A percentile compares a stretch with the other conserved stretches of the same genome.
Evolutionary conservation across 2,113 vertebrate genomes (phyloP).

Genomic region (Heptranchias perlo): DNA sequence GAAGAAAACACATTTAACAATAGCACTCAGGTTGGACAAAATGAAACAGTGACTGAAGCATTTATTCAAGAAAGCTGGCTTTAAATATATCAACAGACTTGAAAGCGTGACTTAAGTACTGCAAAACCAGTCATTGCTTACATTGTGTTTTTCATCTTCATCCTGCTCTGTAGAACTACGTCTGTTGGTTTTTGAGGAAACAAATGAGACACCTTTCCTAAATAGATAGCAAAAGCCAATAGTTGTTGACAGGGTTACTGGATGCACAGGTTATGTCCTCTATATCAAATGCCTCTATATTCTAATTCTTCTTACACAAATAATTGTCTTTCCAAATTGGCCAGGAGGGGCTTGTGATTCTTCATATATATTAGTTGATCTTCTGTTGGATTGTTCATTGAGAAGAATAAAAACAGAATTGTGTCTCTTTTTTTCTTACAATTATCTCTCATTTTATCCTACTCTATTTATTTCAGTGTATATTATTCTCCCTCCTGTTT

Average conservation of each 20-base stretch:
- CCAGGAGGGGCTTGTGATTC: neutral
- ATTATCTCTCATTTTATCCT: neutral
- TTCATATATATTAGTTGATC: neutral
- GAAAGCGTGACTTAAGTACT: neutral
- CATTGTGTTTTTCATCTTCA: neutral
- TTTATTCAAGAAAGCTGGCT: neutral
- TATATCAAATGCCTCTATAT: neutral
- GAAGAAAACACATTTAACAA: neutral
- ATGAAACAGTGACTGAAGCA: neutral
- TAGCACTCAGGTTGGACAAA: neutral
- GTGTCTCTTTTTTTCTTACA: neutral
- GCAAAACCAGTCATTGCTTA: neutral
- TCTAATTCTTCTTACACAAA: neutral
- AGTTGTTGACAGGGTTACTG: neutral
- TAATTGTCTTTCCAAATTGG: neutral
- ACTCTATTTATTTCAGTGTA: neutral
- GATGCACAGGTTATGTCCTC: neutral
- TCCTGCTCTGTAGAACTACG: no score
- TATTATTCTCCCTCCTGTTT: neutral
- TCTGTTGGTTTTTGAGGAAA: neutral
- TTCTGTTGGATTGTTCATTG: neutral
- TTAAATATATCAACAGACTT: neutral
- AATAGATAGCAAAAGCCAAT: neutral
- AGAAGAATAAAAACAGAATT: neutral
- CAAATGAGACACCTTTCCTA: neutral